Percentiles rank a stretch among this genome's conserved stretches.
phyloP scores from a whole-genome alignment of 2,113 vertebrate species.

The Psittacara wagleri region DNA sequence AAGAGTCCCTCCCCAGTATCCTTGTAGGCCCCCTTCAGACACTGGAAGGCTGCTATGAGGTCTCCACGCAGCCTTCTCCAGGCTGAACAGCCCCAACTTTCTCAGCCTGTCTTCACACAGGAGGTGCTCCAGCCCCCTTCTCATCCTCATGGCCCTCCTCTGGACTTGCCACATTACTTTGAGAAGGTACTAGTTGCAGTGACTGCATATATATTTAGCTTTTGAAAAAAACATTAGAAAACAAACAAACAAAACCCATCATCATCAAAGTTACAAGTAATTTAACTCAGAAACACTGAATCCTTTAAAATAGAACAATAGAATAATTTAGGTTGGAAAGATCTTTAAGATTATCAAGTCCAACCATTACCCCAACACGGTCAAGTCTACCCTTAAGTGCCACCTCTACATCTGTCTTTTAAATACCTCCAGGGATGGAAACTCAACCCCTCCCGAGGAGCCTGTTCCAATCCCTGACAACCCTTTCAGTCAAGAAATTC shows the following conservation, averaged over 20 bases:
- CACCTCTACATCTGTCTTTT: neutral
- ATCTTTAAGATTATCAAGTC: neutral
- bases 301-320: neutral
- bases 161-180: neutral
- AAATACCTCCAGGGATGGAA: neutral
- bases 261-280: neutral
- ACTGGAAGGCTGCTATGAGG: neutral
- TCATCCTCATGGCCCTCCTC: neutral
- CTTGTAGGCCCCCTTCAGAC: too few species aligned
- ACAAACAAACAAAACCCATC: neutral
- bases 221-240: neutral
- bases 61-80: neutral
- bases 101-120: neutral
- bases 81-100: neutral
- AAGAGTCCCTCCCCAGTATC: too few species aligned
- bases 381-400: neutral
- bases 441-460: neutral
- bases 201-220: neutral
- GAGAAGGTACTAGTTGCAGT: neutral
- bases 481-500: neutral
- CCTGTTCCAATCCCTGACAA: neutral
- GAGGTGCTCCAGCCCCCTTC: neutral
- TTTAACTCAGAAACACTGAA: neutral
- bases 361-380: neutral
- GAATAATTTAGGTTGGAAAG: rapidly evolving